Conservation (phyloP, 2,888 invertebrate genomes). For the Hetaerina titia region DNA sequence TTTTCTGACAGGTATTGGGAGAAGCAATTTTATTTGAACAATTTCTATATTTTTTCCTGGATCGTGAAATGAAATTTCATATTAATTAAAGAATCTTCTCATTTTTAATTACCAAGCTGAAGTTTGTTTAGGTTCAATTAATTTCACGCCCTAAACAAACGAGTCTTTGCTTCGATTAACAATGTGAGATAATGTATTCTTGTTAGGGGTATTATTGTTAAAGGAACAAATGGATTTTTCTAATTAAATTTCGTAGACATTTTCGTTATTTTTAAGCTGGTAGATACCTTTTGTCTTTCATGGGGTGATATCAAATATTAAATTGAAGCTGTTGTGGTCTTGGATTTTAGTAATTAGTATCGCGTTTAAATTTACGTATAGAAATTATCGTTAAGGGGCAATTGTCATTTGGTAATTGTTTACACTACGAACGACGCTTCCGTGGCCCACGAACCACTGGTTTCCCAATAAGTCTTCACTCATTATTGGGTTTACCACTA, state of each 20-base stretch:
- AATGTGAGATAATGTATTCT: slow-evolving; percentile 21
- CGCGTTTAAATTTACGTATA: neutral
- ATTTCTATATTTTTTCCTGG: neutral
- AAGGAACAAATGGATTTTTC: neutral
- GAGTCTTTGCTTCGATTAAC: slow-evolving; percentile 24
- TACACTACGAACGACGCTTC: neutral
- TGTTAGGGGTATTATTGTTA: slow-evolving; percentile 25
- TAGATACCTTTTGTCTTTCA: neutral
- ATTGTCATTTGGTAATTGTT: neutral
- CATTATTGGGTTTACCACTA: neutral
- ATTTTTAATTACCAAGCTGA: slow-evolving; percentile 24
- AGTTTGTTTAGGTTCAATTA: slow-evolving; percentile 52
- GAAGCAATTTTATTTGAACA: slow-evolving; percentile 40
- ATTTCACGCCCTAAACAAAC: slow-evolving; percentile 34
- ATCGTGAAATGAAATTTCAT: slow-evolving; percentile 37
- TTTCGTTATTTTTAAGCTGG: neutral
- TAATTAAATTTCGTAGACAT: neutral
- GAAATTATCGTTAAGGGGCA: neutral
- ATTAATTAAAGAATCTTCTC: slow-evolving; percentile 42
- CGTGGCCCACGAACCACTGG: neutral
- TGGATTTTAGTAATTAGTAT: neutral
- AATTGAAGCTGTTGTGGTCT: neutral
- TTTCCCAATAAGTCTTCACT: neutral
- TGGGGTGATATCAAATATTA: neutral
- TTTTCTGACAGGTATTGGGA: neutral